Base-by-base conservation (phyloP, 2,113 vertebrate species). In the Periophthalmus modestus region DNA sequence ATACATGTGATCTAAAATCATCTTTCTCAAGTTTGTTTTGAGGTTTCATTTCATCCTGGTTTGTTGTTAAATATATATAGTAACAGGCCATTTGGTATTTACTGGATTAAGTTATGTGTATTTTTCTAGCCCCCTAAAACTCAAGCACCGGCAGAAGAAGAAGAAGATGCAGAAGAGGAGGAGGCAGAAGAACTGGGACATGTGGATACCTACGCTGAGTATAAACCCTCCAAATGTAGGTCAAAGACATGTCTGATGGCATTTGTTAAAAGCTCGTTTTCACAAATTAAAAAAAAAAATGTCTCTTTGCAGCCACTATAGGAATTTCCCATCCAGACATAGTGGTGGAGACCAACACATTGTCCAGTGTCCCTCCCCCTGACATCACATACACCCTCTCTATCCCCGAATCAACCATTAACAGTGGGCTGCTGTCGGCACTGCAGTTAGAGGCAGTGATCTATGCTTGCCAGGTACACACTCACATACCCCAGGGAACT, bases 371-470 rank as follows among this genome's bases (percentile, higher is more conserved):
- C 9, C 98, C 98, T 3, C 98, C 98, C 0, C 98, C 98, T 0
- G 95, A 99, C 88, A 92, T 99, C 89, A 97, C 95, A 72, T 99
- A 99, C 81, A 88, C 85, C n/a, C 93, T 99, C 12, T 94, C 95
- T 46, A 94, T 99, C 79, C 95, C 96, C 0, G 33, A 85, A 54
- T 63, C 82, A 0, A 92, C 93, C 33, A 93, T 95, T 0, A 93
- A 92, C 78, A 90, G 74, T 0, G 95, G 95, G 16, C 85, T 91
- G 11, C 94, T 99, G 73, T 99, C 98, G 0, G 98, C 97, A 61
- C 93, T 99, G 80, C 98, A 99, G 94, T 93, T 99, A 68, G 98
- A 99, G 88, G 97, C 98, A 68, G 96, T 99, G 87, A 93, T 96
- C 72, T 99, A 99, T 0, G 96, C 96, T 84, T 99, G 98, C 91